Evolutionary conservation across 2,113 vertebrate genomes (phyloP).

Genomic region (Turdus rufiventris): DNA sequence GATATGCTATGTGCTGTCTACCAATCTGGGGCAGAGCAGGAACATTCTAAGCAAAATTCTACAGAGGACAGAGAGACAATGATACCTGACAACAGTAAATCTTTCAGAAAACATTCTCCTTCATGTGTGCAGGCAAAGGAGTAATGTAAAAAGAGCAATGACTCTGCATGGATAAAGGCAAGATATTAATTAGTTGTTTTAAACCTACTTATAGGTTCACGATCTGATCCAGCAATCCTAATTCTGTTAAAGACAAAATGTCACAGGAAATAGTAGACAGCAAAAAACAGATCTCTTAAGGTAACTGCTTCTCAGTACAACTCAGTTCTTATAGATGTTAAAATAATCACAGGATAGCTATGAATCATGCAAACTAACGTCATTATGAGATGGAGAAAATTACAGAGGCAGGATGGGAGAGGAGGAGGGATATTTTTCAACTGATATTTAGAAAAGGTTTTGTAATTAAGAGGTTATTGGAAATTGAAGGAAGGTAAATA

Average conservation of each 20-base stretch:
- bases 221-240: rapidly evolving
- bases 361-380: not conserved
- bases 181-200: not conserved
- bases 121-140: not conserved
- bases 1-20: not conserved
- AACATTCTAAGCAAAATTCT: not conserved
- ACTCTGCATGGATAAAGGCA: not conserved
- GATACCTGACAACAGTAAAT: not conserved
- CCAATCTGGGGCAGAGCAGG: not conserved
- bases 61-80: not conserved
- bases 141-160: not conserved
- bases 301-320: not conserved
- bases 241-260: not conserved
- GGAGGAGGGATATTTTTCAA: not conserved
- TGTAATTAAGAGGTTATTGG: not conserved
- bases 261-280: not conserved
- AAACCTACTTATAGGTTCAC: not conserved
- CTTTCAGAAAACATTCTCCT: not conserved
- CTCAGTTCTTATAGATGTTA: not conserved
- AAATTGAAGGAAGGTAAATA: not conserved
- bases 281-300: not conserved
- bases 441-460: not conserved
- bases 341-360: not conserved
- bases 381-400: not conserved
- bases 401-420: not conserved